Percentiles rank a stretch among this genome's conserved stretches.
Evolutionary conservation across 2,888 invertebrate species (phyloP).

Genomic region (Melanotus villosus): DNA sequence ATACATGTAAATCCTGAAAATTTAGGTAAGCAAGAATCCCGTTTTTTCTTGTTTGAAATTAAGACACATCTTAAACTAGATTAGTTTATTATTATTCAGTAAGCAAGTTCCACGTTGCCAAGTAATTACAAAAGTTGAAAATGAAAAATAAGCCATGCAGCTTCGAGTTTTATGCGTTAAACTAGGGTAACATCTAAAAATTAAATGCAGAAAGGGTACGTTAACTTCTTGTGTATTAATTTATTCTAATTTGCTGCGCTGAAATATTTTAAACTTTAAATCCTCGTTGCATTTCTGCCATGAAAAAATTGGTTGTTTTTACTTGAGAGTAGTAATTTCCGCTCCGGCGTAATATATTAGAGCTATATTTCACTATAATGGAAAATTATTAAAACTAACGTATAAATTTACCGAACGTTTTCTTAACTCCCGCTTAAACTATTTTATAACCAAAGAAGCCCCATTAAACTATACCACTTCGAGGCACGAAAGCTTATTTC

Average conservation of each 20-base stretch:
- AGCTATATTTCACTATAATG: constrained; percentile 22
- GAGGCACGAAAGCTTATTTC: constrained; percentile 24
- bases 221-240: not conserved
- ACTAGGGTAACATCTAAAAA: not conserved
- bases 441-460: constrained; percentile 19
- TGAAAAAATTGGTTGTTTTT: constrained; percentile 12
- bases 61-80: too few species aligned
- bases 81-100: too few species aligned
- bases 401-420: constrained; percentile 24
- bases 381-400: constrained; percentile 33
- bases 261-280: constrained; percentile 14
- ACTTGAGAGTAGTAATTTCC: not conserved
- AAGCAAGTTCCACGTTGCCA: too few species aligned
- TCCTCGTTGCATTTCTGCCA: not conserved
- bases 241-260: constrained; percentile 10
- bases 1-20: too few species aligned
- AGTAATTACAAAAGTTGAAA: not conserved
- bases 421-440: constrained; percentile 29
- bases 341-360: not conserved
- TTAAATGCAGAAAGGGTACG: not conserved
- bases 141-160: not conserved
- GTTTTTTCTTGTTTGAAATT: too few species aligned
- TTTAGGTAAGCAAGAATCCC: too few species aligned
- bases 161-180: not conserved
- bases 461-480: constrained; percentile 15